These are phyloP conservation scores for Helicoverpa assulta DNA, from an alignment of 2,888 invertebrate genomes.

Conservation along the genomic window DNA sequence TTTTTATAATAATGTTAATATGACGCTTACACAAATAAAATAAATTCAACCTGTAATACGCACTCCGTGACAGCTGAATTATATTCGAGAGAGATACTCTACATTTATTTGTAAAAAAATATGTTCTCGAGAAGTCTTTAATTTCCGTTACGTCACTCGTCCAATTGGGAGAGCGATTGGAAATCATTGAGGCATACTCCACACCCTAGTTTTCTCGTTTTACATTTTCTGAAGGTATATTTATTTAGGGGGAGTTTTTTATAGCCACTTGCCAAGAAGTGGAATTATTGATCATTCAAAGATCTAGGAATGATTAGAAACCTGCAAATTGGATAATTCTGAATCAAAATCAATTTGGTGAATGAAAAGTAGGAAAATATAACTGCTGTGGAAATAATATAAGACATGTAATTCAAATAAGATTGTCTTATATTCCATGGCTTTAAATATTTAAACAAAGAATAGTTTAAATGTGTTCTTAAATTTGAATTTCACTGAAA, in stretches of 20 bases:
- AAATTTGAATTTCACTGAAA: too few species aligned
- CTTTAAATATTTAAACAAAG: too few species aligned
- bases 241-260: slow-evolving; percentile 34
- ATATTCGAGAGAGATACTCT: slow-evolving; percentile 52
- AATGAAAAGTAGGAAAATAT: neutral
- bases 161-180: slow-evolving; percentile 87
- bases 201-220: slow-evolving; percentile 71
- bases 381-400: neutral
- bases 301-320: slow-evolving; percentile 4
- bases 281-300: slow-evolving; percentile 10
- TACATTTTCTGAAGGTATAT: slow-evolving; percentile 64
- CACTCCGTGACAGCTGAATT: slow-evolving; percentile 53
- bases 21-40: slow-evolving; percentile 24
- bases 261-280: slow-evolving; percentile 3
- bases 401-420: neutral
- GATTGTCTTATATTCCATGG: neutral
- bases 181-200: slow-evolving; percentile 82
- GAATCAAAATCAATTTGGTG: neutral
- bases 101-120: slow-evolving; percentile 69
- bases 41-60: slow-evolving; percentile 48
- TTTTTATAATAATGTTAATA: neutral
- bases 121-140: slow-evolving; percentile 82
- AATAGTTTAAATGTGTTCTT: neutral
- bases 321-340: neutral
- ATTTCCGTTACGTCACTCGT: slow-evolving; percentile 90